Conservation (phyloP, 2,797 vertebrate species). For the Helostoma temminkii region DNA sequence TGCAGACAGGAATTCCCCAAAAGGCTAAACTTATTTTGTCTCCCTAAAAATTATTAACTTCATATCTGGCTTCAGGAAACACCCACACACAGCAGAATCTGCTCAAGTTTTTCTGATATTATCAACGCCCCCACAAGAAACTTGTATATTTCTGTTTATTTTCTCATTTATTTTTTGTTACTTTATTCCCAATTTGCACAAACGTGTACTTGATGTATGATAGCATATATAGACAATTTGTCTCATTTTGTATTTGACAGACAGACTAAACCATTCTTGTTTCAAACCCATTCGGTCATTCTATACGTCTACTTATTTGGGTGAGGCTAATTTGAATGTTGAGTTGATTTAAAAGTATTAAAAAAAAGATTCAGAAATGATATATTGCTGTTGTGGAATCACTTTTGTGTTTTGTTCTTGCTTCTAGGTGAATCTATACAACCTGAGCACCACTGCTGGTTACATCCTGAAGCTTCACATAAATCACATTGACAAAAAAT, state of each 20-base stretch:
- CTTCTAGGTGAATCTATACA: slow-evolving; percentile 22
- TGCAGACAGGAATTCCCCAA: slow-evolving; percentile 14
- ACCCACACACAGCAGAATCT: slow-evolving; percentile 45
- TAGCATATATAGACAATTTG: neutral
- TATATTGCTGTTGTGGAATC: slow-evolving; percentile 14
- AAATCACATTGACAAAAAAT: slow-evolving; percentile 58
- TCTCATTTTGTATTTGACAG: neutral
- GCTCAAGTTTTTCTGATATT: slow-evolving; percentile 42
- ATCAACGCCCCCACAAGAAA: slow-evolving; percentile 31
- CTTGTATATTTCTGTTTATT: slow-evolving; percentile 35
- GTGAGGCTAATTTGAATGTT: slow-evolving; percentile 10
- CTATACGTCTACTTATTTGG: slow-evolving; percentile 1
- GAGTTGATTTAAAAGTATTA: neutral
- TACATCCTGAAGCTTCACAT: slow-evolving; percentile 40
- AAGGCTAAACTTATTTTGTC: slow-evolving; percentile 13
- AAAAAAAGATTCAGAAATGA: slow-evolving; percentile 23
- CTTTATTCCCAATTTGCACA: slow-evolving; percentile 21
- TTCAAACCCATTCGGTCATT: neutral
- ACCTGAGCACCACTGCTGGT: slow-evolving; percentile 3
- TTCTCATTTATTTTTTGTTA: slow-evolving; percentile 27
- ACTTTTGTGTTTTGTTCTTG: slow-evolving; percentile 5
- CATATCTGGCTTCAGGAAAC: slow-evolving; percentile 43
- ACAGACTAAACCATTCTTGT: neutral
- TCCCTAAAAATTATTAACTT: slow-evolving; percentile 34
- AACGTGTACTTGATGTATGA: slow-evolving; percentile 13